These are phyloP conservation scores for Brachionus koreanus DNA, from an alignment of 1,140 invertebrate species.

Conservation along the genomic window DNA sequence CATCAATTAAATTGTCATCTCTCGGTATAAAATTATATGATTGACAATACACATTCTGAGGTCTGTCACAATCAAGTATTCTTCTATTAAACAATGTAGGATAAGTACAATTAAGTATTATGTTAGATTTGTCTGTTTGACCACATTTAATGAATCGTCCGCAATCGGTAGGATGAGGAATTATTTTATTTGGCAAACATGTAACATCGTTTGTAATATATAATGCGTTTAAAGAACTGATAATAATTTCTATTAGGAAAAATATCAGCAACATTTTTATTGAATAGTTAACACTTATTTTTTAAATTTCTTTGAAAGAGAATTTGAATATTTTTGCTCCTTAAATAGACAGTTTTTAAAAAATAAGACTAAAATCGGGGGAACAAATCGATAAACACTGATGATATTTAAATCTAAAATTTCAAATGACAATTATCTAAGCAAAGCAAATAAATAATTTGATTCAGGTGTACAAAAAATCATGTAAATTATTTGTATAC, in stretches of 20 bases:
- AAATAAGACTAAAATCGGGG: not conserved
- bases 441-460: not conserved
- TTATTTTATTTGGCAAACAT: not conserved
- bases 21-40: not conserved
- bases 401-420: constrained; percentile 7
- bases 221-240: not conserved
- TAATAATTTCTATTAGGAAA: not conserved
- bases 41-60: constrained; percentile 31
- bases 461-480: constrained; percentile 1
- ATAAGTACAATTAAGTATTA: constrained; percentile 19
- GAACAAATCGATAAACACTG: constrained; percentile 17
- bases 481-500: too few species aligned
- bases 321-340: not conserved
- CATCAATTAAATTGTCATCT: not conserved
- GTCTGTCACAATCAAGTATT: not conserved
- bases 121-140: not conserved
- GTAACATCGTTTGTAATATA: constrained; percentile 10
- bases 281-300: too few species aligned
- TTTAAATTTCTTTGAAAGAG: too few species aligned
- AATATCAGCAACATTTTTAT: not conserved
- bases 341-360: constrained; percentile 2
- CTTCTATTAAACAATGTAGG: constrained; percentile 19
- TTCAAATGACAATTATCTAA: not conserved
- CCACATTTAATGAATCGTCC: constrained; percentile 34
- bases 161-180: constrained; percentile 37